phyloP scores from a whole-genome alignment of 2,797 vertebrate species.

The Eulemur rubriventer region DNA sequence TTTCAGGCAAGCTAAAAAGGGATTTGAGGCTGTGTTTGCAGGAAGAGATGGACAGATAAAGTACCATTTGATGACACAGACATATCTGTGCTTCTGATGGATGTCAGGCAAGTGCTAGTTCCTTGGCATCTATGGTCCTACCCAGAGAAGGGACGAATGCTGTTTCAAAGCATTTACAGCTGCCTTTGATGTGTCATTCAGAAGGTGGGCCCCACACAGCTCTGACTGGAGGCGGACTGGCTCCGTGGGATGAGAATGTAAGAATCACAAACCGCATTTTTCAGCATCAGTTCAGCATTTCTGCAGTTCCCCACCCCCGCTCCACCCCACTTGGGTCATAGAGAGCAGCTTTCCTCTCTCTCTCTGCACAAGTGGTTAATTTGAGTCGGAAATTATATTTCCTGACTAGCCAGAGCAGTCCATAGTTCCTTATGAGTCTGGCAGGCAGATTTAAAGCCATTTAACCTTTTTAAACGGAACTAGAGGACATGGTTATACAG shows the following conservation, averaged over 20 bases:
- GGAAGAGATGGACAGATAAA: slow-evolving; percentile 32
- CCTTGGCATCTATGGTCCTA: background rate
- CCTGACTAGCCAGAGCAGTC: slow-evolving; percentile 7
- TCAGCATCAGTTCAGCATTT: background rate
- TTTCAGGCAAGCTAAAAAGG: background rate
- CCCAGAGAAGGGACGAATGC: background rate
- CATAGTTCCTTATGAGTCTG: slow-evolving; percentile 22
- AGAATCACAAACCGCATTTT: background rate
- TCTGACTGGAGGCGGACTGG: background rate
- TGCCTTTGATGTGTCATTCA: background rate
- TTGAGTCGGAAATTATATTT: slow-evolving; percentile 63
- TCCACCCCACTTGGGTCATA: background rate
- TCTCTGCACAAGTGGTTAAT: slow-evolving; percentile 37
- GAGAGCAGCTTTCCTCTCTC: background rate
- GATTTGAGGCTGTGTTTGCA: background rate
- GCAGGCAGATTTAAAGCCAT: slow-evolving; percentile 33
- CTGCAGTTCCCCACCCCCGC: background rate
- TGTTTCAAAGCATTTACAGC: background rate
- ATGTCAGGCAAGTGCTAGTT: background rate
- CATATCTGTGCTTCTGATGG: background rate
- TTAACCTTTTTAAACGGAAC: slow-evolving; percentile 60
- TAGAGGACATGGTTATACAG: background rate
- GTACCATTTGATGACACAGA: background rate
- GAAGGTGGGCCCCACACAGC: background rate
- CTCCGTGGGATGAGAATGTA: background rate